These are phyloP conservation scores for Tachysurus fulvidraco DNA, from an alignment of 2,113 vertebrate genomes.

Conservation along the genomic window DNA sequence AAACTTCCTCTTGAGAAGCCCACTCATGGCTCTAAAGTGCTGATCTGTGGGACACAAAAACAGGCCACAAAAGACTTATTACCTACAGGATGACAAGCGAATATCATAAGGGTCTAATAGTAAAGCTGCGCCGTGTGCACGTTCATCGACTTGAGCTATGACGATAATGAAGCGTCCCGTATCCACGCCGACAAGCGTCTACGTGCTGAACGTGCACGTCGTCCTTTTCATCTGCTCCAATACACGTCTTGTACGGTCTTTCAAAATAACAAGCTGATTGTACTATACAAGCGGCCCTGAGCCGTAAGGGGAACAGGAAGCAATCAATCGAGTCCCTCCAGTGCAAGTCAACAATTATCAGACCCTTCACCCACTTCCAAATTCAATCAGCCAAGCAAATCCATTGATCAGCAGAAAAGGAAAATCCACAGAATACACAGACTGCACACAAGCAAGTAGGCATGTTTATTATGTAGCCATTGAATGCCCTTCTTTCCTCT, in stretches of 20 bases:
- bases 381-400: conserved; percentile 68
- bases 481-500: conserved; percentile 40
- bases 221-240: neutral
- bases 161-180: neutral
- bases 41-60: conserved; percentile 65
- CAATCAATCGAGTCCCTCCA: conserved; percentile 69
- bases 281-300: conserved; percentile 47
- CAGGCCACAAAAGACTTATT: conserved; percentile 35
- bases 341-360: conserved; percentile 71
- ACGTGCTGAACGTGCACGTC: neutral
- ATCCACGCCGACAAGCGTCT: neutral
- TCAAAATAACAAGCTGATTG: conserved; percentile 30
- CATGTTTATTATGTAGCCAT: conserved; percentile 62
- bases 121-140: neutral
- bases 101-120: neutral
- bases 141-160: neutral
- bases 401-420: conserved; percentile 63
- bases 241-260: conserved; percentile 3
- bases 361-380: conserved; percentile 66
- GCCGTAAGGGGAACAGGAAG: conserved; percentile 64
- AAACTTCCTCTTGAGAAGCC: conserved; percentile 91
- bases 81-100: neutral
- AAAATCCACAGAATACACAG: conserved; percentile 35
- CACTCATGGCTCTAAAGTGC: conserved; percentile 81
- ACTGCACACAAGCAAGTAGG: conserved; percentile 35